Percentiles rank a stretch among this genome's conserved stretches.
These are phyloP conservation scores for Archegozetes longisetosus DNA, from an alignment of 1,140 invertebrate species.

Conservation along the genomic window DNA sequence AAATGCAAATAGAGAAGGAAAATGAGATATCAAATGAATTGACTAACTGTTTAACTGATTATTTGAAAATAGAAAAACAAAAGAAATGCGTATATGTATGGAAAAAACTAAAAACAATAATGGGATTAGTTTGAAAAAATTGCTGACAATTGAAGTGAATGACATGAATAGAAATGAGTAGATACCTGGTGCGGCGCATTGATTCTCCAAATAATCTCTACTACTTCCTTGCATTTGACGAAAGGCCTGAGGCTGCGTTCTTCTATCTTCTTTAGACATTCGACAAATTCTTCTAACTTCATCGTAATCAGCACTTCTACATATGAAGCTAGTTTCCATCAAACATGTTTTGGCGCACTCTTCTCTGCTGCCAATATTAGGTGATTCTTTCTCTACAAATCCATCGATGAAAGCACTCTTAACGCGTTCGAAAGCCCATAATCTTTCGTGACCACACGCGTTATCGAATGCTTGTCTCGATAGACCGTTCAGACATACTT, in stretches of 20 bases:
- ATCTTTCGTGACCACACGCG: constrained; percentile 32
- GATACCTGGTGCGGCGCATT: constrained; percentile 30
- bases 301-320: constrained; percentile 35
- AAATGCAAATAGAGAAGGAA: not conserved
- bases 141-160: too few species aligned
- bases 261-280: constrained; percentile 33
- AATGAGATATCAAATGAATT: not conserved
- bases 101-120: too few species aligned
- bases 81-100: too few species aligned
- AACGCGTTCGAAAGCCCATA: constrained; percentile 37
- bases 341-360: constrained; percentile 36
- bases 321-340: constrained; percentile 31
- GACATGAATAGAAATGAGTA: too few species aligned
- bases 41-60: too few species aligned
- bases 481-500: constrained; percentile 28
- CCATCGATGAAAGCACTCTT: constrained; percentile 33
- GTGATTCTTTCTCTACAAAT: constrained; percentile 32
- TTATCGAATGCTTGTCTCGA: constrained; percentile 27
- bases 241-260: constrained; percentile 36
- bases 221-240: constrained; percentile 26
- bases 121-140: too few species aligned
- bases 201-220: constrained; percentile 38
- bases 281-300: constrained; percentile 29
- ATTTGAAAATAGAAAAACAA: too few species aligned
- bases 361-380: constrained; percentile 29